Evolutionary conservation across 2,113 vertebrate genomes (phyloP), one percentile per base, ranked within the genome.

Genomic region (Xiphophorus maculatus): DNA sequence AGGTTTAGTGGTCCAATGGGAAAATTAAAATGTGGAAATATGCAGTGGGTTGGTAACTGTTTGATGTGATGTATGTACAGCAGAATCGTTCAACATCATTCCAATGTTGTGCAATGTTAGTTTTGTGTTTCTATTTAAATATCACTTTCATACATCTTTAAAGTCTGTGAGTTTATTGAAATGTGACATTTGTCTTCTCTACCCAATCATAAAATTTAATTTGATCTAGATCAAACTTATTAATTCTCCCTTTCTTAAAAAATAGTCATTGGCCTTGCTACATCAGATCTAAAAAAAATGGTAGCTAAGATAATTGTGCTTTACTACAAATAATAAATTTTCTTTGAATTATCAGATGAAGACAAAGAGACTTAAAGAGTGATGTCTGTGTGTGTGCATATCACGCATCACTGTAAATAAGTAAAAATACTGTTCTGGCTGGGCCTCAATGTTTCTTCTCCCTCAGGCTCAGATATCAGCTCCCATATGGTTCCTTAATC

Each of bases 401-500:
- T 37, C 28, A 29, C 35, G 12, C 71, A 73, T 88, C 66, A 61
- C 63, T 82, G 65, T 81, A 86, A 79, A 85, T 81, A 79, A 85
- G 76, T 71, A n/a, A 83, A 83, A 84, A 69, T 70, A 13, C n/a
- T 72, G 69, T 83, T 81, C 66, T 74, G 32, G 33, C 67, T 69
- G 40, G 69, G 72, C 44, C 71, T 42, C 66, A 32, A 68, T 83
- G 74, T 63, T 88, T 73, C 84, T 90, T 77, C 69, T 81, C 69
- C 82, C 70, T 68, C 69, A 75, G 77, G 83, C 87, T 94, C 92
- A 82, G 77, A 88, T 94, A 94, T 90, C 93, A 93, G 72, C 69
- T 90, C 84, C 90, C 94, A 93, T 89, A 94, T 94, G 93, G 91
- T 91, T 88, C 84, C 89, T 88, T 94, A 91, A 94, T 94, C 91